Conservation (phyloP, 2,113 vertebrate genomes). For the Xiphorhynchus elegans region DNA sequence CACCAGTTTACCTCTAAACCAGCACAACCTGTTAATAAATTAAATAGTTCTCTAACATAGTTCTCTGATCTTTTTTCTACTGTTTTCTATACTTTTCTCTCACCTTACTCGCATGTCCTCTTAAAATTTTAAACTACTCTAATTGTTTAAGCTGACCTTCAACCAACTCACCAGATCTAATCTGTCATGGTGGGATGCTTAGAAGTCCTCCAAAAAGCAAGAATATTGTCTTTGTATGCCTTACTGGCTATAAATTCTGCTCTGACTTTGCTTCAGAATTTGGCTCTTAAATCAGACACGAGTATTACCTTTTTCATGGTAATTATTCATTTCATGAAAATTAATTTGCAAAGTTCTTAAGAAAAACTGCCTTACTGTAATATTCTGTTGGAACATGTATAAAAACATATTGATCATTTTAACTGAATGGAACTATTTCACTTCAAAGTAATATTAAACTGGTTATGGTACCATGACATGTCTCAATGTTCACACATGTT, state of each 20-base stretch:
- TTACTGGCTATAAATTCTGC: neutral
- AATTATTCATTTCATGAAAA: neutral
- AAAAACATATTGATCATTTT: neutral
- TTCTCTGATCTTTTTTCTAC: neutral
- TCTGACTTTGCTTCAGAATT: neutral
- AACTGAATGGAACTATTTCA: neutral
- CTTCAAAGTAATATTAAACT: rapidly evolving
- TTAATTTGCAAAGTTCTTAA: neutral
- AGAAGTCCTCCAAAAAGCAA: neutral
- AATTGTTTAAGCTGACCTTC: neutral
- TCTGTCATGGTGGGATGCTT: neutral
- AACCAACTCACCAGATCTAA: neutral
- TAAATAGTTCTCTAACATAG: neutral
- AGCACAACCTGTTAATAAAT: neutral
- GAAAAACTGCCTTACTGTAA: neutral
- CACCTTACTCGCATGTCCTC: neutral
- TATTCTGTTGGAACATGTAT: neutral
- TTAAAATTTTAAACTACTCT: neutral
- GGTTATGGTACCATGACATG: neutral
- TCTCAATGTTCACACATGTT: neutral
- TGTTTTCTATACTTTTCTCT: neutral
- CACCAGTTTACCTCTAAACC: too few relatives aligned
- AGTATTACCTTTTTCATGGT: neutral
- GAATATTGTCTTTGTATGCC: neutral
- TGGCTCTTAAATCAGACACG: neutral